Percentiles rank a stretch among this genome's conserved stretches.
Conservation (phyloP, 2,797 vertebrate genomes). For the Argya squamiceps region DNA sequence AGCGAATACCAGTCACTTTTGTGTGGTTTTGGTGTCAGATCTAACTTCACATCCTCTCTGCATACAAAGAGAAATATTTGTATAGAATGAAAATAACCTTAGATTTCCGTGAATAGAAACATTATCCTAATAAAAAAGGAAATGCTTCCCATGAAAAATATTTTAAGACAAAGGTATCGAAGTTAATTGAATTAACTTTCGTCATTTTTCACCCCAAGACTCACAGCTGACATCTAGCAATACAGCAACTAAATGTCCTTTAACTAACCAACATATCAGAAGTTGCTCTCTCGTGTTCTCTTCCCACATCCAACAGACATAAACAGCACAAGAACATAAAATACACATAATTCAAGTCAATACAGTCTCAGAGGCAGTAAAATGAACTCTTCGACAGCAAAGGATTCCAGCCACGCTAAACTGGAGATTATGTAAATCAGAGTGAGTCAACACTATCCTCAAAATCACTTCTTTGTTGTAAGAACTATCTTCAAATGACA, state of each 20-base stretch:
- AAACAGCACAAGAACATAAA: conserved; percentile 33
- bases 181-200: neutral
- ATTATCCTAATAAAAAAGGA: neutral
- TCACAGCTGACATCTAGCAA: neutral
- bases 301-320: neutral
- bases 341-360: conserved; percentile 33
- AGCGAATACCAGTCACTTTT: neutral
- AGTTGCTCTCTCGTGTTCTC: neutral
- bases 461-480: neutral
- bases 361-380: conserved; percentile 33
- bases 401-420: neutral
- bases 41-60: neutral
- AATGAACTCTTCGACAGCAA: neutral
- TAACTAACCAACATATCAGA: neutral
- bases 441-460: neutral
- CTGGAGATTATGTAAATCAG: neutral
- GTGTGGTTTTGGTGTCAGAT: neutral
- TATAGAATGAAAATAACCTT: neutral
- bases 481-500: neutral
- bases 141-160: conserved; percentile 10
- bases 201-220: neutral
- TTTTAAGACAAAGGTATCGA: conserved; percentile 14
- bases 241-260: neutral
- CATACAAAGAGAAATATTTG: neutral
- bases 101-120: neutral